Evolutionary conservation across 2,113 vertebrate species (phyloP), one percentile per base, ranked within the genome.

Genomic region (Porphyrio hochstetteri): DNA sequence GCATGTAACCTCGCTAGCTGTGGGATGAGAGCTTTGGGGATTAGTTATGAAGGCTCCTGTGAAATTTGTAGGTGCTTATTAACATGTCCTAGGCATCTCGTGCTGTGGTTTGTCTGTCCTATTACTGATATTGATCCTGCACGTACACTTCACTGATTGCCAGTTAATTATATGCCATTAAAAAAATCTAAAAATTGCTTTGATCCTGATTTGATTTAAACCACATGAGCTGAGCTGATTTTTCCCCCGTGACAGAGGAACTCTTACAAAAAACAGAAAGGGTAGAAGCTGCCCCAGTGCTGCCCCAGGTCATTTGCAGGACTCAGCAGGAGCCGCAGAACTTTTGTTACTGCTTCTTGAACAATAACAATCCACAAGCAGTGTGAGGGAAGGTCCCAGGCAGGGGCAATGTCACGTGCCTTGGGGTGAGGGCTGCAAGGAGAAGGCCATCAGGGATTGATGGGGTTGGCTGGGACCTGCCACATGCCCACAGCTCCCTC

Each of bases 131-230:
- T 74, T 69, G 89, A 91, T 92, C 80, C 83, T 78, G 46, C 64
- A 44, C 61, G 25, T 65, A 55, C 74, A 81, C 44, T 50, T 92
- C 78, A 55, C 78, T 57, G 68, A 76, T 89, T 76, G 57, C 25
- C 56, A 92, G 48, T 57, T 94, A 90, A 94, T 93, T 90, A 74
- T n/a, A 42, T 7, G 1, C 11, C 52, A 94, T 92, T 94, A 60
- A 79, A 86, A 77, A 72, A 68, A 63, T 53, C 50, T 71, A 46
- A 94, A 71, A 69, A 74, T 52, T 63, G 21, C 69, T 84, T 90
- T 77, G 65, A 84, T 78, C 52, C n/a, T 74, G 44, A 53, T 82
- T 87, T 61, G 64, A 72, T 84, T 91, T 78, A 90, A 89, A 59
- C n/a, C 28, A 31, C 28, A 61, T 63, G 36, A 85, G 52, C n/a